Conservation (phyloP, 2,797 vertebrate genomes). For the Acanthurus tractus region DNA sequence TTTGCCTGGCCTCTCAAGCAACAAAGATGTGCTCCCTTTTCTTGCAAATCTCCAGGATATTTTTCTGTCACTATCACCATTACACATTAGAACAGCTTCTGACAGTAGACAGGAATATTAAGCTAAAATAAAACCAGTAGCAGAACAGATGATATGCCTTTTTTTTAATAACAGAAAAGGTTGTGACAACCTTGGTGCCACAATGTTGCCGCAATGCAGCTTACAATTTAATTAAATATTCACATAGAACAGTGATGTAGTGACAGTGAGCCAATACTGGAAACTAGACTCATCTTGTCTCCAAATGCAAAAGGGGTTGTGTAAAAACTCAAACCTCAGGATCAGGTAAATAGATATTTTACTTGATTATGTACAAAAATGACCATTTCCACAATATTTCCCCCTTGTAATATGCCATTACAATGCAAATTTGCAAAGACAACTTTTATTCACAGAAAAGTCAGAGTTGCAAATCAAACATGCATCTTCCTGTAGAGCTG, state of each 20-base stretch:
- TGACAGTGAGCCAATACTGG: neutral
- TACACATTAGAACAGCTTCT: neutral
- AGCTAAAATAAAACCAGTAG: neutral
- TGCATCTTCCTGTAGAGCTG: neutral
- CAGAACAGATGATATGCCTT: constrained; percentile 13
- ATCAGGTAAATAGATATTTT: neutral
- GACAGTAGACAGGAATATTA: neutral
- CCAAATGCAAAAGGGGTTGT: neutral
- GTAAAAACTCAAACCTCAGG: neutral
- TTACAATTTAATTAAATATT: constrained; percentile 50
- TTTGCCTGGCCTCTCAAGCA: neutral
- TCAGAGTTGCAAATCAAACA: constrained; percentile 3
- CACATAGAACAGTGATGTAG: constrained; percentile 17
- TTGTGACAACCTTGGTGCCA: neutral
- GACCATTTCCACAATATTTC: accelerated
- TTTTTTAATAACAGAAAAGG: constrained; percentile 7
- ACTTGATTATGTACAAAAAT: constrained; percentile 3
- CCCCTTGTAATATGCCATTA: neutral
- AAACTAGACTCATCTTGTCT: neutral
- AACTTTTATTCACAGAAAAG: constrained; percentile 19
- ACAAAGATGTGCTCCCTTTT: neutral
- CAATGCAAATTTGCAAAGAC: constrained; percentile 13
- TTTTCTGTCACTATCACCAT: neutral
- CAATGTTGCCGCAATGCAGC: constrained; percentile 41
- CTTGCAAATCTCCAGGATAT: neutral